A percentile compares a stretch with the other conserved stretches of the same genome.
Evolutionary conservation across 2,888 invertebrate species (phyloP).

Genomic region (Drosophila meridionalis): DNA sequence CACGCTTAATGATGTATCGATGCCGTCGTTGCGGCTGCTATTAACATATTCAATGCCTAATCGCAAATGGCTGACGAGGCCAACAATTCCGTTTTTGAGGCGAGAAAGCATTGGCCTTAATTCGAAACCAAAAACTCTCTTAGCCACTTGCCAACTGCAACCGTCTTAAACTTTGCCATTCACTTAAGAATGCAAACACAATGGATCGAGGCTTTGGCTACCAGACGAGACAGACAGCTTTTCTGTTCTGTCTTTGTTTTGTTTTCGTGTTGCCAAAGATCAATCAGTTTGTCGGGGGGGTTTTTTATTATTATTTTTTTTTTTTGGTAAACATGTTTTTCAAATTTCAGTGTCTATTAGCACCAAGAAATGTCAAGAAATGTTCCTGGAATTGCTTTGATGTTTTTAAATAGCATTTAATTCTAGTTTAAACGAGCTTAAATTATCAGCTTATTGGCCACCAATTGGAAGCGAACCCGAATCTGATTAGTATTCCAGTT

Average conservation of each 20-base stretch:
- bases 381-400: slow-evolving; percentile 3
- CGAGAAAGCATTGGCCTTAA: slow-evolving; percentile 66
- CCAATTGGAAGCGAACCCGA: not conserved
- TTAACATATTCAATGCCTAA: slow-evolving; percentile 75
- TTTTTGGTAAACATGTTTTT: slow-evolving; percentile 13
- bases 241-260: not conserved
- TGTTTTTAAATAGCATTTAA: not conserved
- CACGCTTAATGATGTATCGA: slow-evolving; percentile 67
- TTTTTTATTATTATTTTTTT: not conserved
- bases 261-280: not conserved
- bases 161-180: slow-evolving; percentile 73
- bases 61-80: slow-evolving; percentile 51
- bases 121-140: slow-evolving; percentile 27
- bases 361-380: slow-evolving; percentile 5
- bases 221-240: slow-evolving; percentile 10
- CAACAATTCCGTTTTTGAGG: slow-evolving; percentile 18
- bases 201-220: slow-evolving; percentile 5
- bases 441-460: not conserved
- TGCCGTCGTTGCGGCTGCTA: slow-evolving; percentile 20
- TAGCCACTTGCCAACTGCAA: slow-evolving; percentile 22
- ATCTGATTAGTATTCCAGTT: slow-evolving; percentile 3
- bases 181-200: slow-evolving; percentile 22
- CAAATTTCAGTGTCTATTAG: not conserved
- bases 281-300: not conserved
- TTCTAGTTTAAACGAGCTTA: slow-evolving; percentile 2